These are phyloP conservation scores for Acleris emargana DNA, from an alignment of 2,888 invertebrate species.

Conservation along the genomic window DNA sequence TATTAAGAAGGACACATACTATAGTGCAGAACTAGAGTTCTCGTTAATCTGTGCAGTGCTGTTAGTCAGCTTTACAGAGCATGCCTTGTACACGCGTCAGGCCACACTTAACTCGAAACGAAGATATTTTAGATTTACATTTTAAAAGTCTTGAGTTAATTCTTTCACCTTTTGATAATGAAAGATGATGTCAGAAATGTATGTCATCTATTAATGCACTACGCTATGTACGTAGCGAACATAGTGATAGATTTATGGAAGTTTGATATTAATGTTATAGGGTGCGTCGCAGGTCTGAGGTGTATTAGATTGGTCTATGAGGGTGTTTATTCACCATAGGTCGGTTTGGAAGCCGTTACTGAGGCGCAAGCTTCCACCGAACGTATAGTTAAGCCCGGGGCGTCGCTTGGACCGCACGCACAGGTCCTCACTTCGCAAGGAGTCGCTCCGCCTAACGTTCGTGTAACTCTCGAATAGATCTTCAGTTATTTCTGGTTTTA, in stretches of 20 bases:
- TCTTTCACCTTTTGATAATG: conserved; percentile 59
- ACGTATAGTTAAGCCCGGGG: conserved; percentile 66
- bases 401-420: conserved; percentile 68
- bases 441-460: conserved; percentile 76
- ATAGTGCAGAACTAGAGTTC: conserved; percentile 70
- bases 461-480: conserved; percentile 80
- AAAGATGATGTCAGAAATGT: conserved; percentile 44
- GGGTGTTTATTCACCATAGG: conserved; percentile 72
- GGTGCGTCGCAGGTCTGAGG: conserved; percentile 54
- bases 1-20: conserved; percentile 74
- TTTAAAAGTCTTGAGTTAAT: conserved; percentile 43
- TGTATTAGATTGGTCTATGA: conserved; percentile 51
- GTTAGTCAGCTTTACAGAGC: conserved; percentile 78
- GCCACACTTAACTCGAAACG: conserved; percentile 73
- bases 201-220: conserved; percentile 13
- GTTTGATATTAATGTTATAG: conserved; percentile 58
- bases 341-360: conserved; percentile 77
- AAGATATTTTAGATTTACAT: conserved; percentile 70
- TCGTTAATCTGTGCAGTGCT: conserved; percentile 76
- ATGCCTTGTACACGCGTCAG: conserved; percentile 76
- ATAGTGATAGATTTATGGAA: conserved; percentile 60
- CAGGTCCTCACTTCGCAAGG: conserved; percentile 70
- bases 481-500: conserved; percentile 82
- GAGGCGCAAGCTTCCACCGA: conserved; percentile 82
- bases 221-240: conserved; percentile 70